phyloP scores from a whole-genome alignment of 2,113 vertebrate genomes.

The Tyto alba region DNA sequence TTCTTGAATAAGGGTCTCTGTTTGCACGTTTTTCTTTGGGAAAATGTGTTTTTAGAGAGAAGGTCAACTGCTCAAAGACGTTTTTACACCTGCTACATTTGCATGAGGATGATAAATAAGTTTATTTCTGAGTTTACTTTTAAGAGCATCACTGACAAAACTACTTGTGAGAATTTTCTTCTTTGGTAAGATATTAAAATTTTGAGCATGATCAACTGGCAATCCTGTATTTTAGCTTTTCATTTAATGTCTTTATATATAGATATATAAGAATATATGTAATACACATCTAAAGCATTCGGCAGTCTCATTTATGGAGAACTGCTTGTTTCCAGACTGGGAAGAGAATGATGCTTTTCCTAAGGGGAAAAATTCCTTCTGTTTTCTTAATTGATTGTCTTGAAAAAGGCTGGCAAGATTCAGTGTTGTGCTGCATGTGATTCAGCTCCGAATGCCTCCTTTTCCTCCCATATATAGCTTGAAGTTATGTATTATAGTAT shows the following conservation, averaged over 20 bases:
- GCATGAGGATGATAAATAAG: not conserved
- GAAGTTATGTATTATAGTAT: not conserved
- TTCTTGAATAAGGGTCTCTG: fast-evolving
- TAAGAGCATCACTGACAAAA: not conserved
- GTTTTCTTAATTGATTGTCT: not conserved
- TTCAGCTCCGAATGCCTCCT: not conserved
- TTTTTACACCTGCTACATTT: not conserved
- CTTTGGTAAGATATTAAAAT: not conserved
- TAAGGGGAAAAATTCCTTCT: not conserved
- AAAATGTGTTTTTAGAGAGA: not conserved
- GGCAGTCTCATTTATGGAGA: not conserved
- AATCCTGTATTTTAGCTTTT: not conserved
- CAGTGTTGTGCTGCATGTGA: not conserved
- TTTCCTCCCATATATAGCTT: not conserved
- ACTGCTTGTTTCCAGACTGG: not conserved
- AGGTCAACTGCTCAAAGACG: not conserved
- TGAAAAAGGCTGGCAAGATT: not conserved
- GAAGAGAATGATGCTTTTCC: not conserved
- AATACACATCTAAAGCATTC: not conserved
- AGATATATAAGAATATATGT: not conserved
- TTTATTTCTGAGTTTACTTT: not conserved
- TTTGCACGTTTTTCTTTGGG: not conserved
- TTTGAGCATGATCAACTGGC: not conserved
- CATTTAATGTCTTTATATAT: not conserved
- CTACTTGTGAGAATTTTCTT: not conserved